phyloP scores from a whole-genome alignment of 2,113 vertebrate species.

The Cheilinus undulatus region DNA sequence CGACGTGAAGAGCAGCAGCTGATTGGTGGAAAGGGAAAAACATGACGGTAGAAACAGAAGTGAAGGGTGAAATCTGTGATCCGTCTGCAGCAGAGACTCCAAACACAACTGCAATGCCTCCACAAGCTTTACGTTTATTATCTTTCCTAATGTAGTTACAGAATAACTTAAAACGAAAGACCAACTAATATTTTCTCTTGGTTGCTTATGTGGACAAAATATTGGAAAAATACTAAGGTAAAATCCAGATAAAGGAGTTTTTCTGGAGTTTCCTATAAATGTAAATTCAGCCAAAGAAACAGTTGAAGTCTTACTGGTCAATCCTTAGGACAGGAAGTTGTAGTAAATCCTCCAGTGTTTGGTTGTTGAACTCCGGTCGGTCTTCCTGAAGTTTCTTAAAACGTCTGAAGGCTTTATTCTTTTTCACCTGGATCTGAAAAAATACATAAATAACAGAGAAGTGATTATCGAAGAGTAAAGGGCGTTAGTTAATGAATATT shows the following conservation, averaged over 20 bases:
- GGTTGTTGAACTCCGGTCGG: conserved; percentile 87
- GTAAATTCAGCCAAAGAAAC: too few relatives aligned
- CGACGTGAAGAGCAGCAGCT: conserved; percentile 21
- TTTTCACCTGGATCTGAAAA: conserved; percentile 88
- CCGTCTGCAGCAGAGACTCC: conserved; percentile 12
- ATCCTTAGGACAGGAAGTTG: conserved; percentile 88
- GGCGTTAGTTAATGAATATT: too few relatives aligned
- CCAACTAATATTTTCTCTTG: too few relatives aligned
- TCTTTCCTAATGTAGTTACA: too few relatives aligned
- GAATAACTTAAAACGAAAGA: too few relatives aligned
- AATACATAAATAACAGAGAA: background rate
- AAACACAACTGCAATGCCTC: too few relatives aligned
- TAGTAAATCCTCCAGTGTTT: conserved; percentile 89
- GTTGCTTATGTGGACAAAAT: too few relatives aligned
- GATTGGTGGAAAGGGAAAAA: conserved; percentile 57
- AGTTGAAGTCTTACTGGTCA: conserved; percentile 84
- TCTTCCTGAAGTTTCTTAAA: conserved; percentile 93
- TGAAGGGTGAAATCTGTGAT: conserved; percentile 65
- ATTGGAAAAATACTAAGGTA: too few relatives aligned
- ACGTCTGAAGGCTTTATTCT: conserved; percentile 89
- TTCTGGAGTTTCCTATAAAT: too few relatives aligned
- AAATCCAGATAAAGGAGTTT: too few relatives aligned
- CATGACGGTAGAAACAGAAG: conserved; percentile 34
- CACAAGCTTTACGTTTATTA: too few relatives aligned
- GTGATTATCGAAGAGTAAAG: too few relatives aligned